phyloP scores from a whole-genome alignment of 1,140 invertebrate genomes.

The Formica exsecta region DNA sequence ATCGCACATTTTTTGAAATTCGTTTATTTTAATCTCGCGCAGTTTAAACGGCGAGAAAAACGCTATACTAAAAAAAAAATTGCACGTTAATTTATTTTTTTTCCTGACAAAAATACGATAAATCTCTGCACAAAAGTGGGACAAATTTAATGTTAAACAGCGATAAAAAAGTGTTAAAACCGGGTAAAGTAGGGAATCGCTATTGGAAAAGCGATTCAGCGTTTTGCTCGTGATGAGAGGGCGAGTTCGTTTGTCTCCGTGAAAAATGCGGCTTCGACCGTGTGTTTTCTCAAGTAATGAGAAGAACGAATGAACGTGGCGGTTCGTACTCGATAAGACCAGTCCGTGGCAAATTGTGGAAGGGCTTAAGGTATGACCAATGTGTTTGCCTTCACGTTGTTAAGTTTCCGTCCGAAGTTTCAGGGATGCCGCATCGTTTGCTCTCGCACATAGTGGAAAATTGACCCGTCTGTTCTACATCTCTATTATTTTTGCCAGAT shows the following conservation, averaged over 20 bases:
- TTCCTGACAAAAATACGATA: neutral
- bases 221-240: constrained; percentile 28
- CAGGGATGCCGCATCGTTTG: neutral
- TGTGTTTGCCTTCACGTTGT: constrained; percentile 26
- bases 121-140: neutral
- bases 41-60: neutral
- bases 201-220: constrained; percentile 58
- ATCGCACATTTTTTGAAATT: neutral
- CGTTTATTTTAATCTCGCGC: neutral
- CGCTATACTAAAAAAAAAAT: neutral
- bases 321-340: constrained; percentile 17
- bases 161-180: neutral
- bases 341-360: constrained; percentile 26
- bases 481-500: neutral
- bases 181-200: neutral
- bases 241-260: constrained; percentile 60
- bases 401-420: constrained; percentile 5
- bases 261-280: constrained; percentile 59
- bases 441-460: neutral
- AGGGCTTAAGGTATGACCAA: constrained; percentile 36
- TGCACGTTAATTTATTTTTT: neutral
- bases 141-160: constrained; percentile 28
- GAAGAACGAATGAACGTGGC: constrained; percentile 34
- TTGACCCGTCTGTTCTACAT: neutral
- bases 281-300: constrained; percentile 70